Conservation (phyloP, 1,140 invertebrate genomes). For the Calliopsis andreniformis region DNA sequence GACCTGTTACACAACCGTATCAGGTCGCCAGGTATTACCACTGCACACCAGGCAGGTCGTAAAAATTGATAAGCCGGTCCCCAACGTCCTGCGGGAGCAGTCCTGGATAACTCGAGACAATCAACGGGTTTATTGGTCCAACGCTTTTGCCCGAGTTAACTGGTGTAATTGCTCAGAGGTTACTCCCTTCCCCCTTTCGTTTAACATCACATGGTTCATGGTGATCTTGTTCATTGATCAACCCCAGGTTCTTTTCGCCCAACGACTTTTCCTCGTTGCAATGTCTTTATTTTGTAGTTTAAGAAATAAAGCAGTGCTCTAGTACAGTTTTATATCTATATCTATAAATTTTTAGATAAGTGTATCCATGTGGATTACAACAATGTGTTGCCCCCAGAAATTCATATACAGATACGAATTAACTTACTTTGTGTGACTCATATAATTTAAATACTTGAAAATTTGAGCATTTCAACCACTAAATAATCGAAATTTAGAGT, state of each 20-base stretch:
- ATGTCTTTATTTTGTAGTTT: too few species aligned
- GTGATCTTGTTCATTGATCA: constrained; percentile 55
- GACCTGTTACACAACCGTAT: constrained; percentile 58
- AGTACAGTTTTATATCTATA: too few species aligned
- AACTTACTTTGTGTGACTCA: too few species aligned
- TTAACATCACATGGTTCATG: constrained; percentile 43
- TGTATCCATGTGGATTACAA: too few species aligned
- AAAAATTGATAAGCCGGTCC: constrained; percentile 69
- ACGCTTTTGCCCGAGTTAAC: constrained; percentile 63
- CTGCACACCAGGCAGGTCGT: constrained; percentile 30
- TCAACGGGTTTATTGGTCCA: constrained; percentile 61
- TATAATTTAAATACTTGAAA: too few species aligned
- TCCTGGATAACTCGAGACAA: constrained; percentile 63
- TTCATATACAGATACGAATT: too few species aligned
- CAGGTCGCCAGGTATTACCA: constrained; percentile 54
- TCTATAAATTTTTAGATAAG: too few species aligned
- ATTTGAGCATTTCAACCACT: too few species aligned
- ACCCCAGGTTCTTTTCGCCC: constrained; percentile 38
- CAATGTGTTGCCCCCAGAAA: too few species aligned
- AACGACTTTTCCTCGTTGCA: not conserved
- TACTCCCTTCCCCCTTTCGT: constrained; percentile 51
- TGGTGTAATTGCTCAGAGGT: constrained; percentile 58
- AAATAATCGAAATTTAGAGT: too few species aligned
- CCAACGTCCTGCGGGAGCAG: constrained; percentile 37
- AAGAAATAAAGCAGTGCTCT: too few species aligned